Evolutionary conservation across 2,113 vertebrate species (phyloP).

Genomic region (Brienomyrus brachyistius): DNA sequence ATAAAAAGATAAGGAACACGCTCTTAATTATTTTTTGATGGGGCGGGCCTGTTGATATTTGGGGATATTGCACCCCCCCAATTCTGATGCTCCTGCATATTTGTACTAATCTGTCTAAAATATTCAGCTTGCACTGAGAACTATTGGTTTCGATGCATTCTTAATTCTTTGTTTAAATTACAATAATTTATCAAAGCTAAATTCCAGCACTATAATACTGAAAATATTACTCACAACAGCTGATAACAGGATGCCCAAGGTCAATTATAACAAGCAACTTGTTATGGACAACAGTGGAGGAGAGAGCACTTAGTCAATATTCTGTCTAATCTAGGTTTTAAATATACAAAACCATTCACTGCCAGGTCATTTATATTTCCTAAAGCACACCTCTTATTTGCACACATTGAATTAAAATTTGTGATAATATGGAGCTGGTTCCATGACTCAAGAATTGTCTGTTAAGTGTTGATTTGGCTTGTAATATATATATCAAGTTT

Average conservation of each 20-base stretch:
- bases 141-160: not conserved
- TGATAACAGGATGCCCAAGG: not conserved
- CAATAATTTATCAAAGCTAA: not conserved
- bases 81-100: not conserved
- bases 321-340: not conserved
- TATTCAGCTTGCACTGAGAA: not conserved
- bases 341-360: not conserved
- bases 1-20: not conserved
- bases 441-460: not conserved
- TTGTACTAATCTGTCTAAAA: not conserved
- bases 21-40: not conserved
- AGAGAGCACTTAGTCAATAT: not conserved
- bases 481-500: not conserved
- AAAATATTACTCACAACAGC: not conserved
- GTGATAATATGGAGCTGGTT: not conserved
- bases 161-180: not conserved
- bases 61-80: not conserved
- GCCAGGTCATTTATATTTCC: not conserved
- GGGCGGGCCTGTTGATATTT: too few relatives aligned
- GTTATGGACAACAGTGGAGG: not conserved
- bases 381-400: not conserved
- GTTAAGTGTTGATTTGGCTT: not conserved
- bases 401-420: not conserved
- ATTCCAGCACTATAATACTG: not conserved
- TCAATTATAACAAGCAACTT: not conserved